Base-by-base conservation (phyloP, 2,888 invertebrate genomes). In the Euplagia quadripunctaria region DNA sequence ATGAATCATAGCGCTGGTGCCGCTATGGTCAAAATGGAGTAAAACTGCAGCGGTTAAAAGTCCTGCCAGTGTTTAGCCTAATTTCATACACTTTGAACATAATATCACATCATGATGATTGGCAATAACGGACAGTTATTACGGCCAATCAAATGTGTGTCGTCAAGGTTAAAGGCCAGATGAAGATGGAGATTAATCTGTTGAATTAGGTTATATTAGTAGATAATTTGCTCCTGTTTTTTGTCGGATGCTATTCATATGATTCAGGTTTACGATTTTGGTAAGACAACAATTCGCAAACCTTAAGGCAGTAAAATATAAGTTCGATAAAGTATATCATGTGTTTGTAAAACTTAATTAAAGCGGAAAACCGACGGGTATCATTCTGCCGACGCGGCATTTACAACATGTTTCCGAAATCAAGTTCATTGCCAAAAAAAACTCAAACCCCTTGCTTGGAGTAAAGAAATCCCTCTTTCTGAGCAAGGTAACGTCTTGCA, bases 111-210 rank as follows among this genome's bases (percentile, higher is more conserved):
- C 1, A 14, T 61, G 20, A 43, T 14, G 12, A 70, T 52, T 20
- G n/a, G 7, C 42, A 58, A 31, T 49, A 46, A 58, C 14, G 9
- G 58, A 68, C n/a, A 55, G 55, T 58, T 46, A 66, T 71, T 58
- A 71, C 12, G n/a, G 31, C 31, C 58, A 71, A 71, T 71, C 71
- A 58, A 55, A 71, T 17, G 65, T 65, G 55, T 55, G 65, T 58
- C 58, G 58, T 41, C 14, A 31, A 14, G 65, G 71, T 66, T 65
- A 52, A 71, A 58, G 65, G 46, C 49, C 61, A 71, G 41, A 41
- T 12, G 41, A 8, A 52, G n/a, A 42, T 58, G 31, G 31, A 31
- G 31, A 31, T 31, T 31, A 31, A 61, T 49, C 31, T 11, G n/a
- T 17, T 20, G 17, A 42, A 65, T 71, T 64, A 42, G 41, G 9